These are phyloP conservation scores for Odontamblyopus rebecca DNA, from an alignment of 2,797 vertebrate genomes.

Conservation along the genomic window DNA sequence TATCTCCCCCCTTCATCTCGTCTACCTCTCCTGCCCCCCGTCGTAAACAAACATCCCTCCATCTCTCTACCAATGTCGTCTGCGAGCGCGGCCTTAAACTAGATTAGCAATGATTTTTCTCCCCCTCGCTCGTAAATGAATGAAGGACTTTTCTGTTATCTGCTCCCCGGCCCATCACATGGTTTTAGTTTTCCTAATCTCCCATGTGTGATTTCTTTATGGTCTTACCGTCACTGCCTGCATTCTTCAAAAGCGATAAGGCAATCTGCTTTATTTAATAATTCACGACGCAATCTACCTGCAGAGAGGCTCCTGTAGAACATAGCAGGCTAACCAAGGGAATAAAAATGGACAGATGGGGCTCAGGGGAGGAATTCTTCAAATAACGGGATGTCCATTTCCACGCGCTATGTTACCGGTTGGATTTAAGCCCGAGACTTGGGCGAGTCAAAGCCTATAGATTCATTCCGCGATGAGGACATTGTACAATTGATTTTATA, in stretches of 20 bases:
- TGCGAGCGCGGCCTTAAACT: slow-evolving; percentile 32
- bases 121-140: slow-evolving; percentile 16
- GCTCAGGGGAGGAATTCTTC: slow-evolving; percentile 29
- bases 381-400: slow-evolving; percentile 23
- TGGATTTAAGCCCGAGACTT: slow-evolving; percentile 10
- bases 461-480: not conserved
- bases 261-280: slow-evolving; percentile 75
- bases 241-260: slow-evolving; percentile 46
- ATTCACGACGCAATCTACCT: slow-evolving; percentile 75
- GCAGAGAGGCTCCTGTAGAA: slow-evolving; percentile 38
- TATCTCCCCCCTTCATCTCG: slow-evolving; percentile 33
- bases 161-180: slow-evolving; percentile 42
- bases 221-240: slow-evolving; percentile 26
- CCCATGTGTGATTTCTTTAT: slow-evolving; percentile 43
- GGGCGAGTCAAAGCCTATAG: not conserved
- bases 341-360: slow-evolving; percentile 54
- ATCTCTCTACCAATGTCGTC: slow-evolving; percentile 35
- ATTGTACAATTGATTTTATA: slow-evolving; percentile 3
- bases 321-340: slow-evolving; percentile 23
- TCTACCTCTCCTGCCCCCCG: slow-evolving; percentile 16
- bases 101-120: slow-evolving; percentile 50
- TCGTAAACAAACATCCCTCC: slow-evolving; percentile 58
- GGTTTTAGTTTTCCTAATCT: slow-evolving; percentile 55
- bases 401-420: not conserved
- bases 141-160: slow-evolving; percentile 49